Base-by-base conservation (phyloP, 2,888 invertebrate genomes). In the Sinhomidia bicolor region DNA sequence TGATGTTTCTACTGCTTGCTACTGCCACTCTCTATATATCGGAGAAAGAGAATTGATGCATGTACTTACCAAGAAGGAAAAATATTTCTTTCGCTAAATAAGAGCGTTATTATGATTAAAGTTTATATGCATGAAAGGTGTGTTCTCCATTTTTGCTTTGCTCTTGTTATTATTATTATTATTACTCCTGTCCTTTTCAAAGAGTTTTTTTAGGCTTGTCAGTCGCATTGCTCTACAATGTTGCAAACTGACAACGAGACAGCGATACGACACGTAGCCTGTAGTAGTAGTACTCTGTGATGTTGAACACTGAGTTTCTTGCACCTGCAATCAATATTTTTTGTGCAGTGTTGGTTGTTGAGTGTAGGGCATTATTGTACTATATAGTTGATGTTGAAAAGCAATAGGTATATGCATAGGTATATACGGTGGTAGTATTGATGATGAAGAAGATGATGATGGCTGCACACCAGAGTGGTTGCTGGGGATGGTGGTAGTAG, bases 311-410 rank as follows among this genome's bases (percentile, higher is more conserved):
- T 60, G 74, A 81, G 80, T 81, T 86, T 80, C 81, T 87, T 87
- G 87, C 87, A 87, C 87, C 87, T 87, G 87, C 68, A 81, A 87
- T 87, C 87, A 81, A 87, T 87, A 81, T 74, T 81, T 71, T 62
- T 47, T 54, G 26, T 82, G 51, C 17, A 20, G 41, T 41, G 17
- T 47, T 14, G 17, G 14, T n/a, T n/a, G n/a, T n/a, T n/a, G n/a
- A n/a, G n/a, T n/a, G 20, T 62, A 62, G 1, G 68, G 9, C 5
- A 68, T 36, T 4, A 29, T 62, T 47, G 54, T 54, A n/a, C 5
- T 54, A 54, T 5, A 17, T 23, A 60, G 36, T 41, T 12, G 41
- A 20, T 68, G 7, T 44, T 17, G 29, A 65, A 68, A 36, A n/a
- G 57, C 12, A 14, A 41, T 81, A 26, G 36, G 36, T 36, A 36